phyloP scores from a whole-genome alignment of 2,797 vertebrate species.

The Brotula barbata region DNA sequence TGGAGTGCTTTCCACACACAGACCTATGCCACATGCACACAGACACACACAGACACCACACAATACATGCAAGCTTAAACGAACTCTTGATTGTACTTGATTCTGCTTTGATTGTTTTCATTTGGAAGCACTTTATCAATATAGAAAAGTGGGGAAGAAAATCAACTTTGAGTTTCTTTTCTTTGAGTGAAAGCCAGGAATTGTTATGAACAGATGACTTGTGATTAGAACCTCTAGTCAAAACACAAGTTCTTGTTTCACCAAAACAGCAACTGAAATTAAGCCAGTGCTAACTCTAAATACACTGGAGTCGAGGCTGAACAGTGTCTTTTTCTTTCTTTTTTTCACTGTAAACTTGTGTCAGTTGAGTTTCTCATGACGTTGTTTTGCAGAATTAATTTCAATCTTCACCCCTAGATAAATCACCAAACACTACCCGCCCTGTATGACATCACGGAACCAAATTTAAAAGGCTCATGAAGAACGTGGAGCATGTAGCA shows the following conservation, averaged over 20 bases:
- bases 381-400: too few relatives aligned
- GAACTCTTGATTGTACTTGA: slow-evolving; percentile 69
- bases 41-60: slow-evolving; percentile 44
- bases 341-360: too few relatives aligned
- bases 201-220: slow-evolving; percentile 45
- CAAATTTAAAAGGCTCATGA: too few relatives aligned
- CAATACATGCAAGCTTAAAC: slow-evolving; percentile 41
- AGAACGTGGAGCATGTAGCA: too few relatives aligned
- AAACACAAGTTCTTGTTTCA: slow-evolving; percentile 43
- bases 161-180: slow-evolving; percentile 56
- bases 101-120: slow-evolving; percentile 70
- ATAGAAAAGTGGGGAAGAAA: slow-evolving; percentile 50
- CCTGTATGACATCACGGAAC: too few relatives aligned
- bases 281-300: slow-evolving; percentile 34
- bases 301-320: slow-evolving; percentile 9
- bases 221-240: slow-evolving; percentile 24
- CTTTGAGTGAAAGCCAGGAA: slow-evolving; percentile 66
- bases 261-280: slow-evolving; percentile 54
- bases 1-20: slow-evolving; percentile 24
- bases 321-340: too few relatives aligned
- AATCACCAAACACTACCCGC: too few relatives aligned
- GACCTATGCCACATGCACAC: too few relatives aligned
- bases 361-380: too few relatives aligned
- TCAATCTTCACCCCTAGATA: too few relatives aligned
- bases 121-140: slow-evolving; percentile 69